These are phyloP conservation scores for Eurytoma adleriae DNA, from an alignment of 2,888 invertebrate species.

Conservation along the genomic window DNA sequence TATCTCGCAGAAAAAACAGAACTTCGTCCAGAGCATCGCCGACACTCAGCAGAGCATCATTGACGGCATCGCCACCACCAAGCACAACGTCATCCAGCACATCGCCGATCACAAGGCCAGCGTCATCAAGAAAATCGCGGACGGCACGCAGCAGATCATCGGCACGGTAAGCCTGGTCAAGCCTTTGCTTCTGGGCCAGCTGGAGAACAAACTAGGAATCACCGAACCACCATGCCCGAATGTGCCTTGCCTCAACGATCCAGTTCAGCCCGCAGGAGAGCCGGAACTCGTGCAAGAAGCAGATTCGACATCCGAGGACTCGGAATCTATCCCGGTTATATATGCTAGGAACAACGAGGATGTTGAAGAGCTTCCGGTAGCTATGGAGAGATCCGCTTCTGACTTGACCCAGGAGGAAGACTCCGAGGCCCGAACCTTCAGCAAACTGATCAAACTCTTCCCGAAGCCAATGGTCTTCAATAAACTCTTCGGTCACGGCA, in stretches of 20 bases:
- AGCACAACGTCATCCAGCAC: not conserved
- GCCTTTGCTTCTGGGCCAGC: not conserved
- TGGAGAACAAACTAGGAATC: not conserved
- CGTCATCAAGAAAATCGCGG: not conserved
- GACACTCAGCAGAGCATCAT: conserved; percentile 14
- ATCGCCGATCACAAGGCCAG: conserved; percentile 1
- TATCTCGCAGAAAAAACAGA: not conserved
- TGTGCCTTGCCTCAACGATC: not conserved
- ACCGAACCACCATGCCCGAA: not conserved
- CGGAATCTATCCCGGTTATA: not conserved
- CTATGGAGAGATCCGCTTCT: not conserved
- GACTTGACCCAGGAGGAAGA: not conserved
- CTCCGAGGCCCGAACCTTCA: not conserved
- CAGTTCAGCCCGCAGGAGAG: not conserved
- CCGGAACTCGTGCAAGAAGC: not conserved
- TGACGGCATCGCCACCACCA: not conserved
- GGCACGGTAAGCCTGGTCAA: not conserved
- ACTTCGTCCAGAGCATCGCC: not conserved
- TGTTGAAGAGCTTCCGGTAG: not conserved
- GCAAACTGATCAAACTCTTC: not conserved
- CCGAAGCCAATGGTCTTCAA: not conserved
- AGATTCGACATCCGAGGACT: not conserved
- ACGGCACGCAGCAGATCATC: conserved; percentile 23
- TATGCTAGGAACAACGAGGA: not conserved
- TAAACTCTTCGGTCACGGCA: no score